Evolutionary conservation across 2,113 vertebrate genomes (phyloP).

Genomic region (Oxyura jamaicensis): DNA sequence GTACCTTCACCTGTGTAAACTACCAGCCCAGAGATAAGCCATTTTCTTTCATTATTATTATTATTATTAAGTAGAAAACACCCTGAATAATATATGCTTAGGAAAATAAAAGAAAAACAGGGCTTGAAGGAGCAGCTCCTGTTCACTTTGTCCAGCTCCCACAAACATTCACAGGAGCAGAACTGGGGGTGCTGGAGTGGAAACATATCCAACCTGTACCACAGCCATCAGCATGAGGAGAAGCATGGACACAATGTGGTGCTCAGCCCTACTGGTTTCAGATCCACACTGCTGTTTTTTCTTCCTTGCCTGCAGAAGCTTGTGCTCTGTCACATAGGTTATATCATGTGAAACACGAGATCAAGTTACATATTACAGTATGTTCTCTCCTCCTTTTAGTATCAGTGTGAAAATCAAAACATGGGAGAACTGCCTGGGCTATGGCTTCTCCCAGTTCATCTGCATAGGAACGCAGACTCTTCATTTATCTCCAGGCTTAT

Average conservation of each 20-base stretch:
- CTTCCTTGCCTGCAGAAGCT: background rate
- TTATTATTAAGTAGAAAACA: background rate
- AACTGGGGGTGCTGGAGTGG: background rate
- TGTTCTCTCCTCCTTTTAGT: background rate
- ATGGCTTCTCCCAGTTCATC: background rate
- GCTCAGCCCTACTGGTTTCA: background rate
- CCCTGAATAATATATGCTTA: background rate
- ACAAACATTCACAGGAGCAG: background rate
- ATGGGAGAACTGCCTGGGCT: background rate
- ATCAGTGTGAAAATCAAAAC: background rate
- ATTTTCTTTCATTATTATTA: background rate
- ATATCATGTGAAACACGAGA: background rate
- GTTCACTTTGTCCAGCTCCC: background rate
- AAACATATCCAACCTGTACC: background rate
- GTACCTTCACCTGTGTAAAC: background rate
- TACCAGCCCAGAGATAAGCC: background rate
- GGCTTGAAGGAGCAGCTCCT: background rate
- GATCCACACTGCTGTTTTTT: background rate
- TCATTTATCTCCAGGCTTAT: background rate
- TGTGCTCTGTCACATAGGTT: background rate
- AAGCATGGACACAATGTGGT: background rate
- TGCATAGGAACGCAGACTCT: background rate
- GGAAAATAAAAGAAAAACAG: background rate
- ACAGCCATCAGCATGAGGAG: rapidly evolving
- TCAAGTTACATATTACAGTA: background rate